Percentiles rank a stretch among this genome's conserved stretches.
Evolutionary conservation across 2,113 vertebrate genomes (phyloP).

Genomic region (Aythya baeri): DNA sequence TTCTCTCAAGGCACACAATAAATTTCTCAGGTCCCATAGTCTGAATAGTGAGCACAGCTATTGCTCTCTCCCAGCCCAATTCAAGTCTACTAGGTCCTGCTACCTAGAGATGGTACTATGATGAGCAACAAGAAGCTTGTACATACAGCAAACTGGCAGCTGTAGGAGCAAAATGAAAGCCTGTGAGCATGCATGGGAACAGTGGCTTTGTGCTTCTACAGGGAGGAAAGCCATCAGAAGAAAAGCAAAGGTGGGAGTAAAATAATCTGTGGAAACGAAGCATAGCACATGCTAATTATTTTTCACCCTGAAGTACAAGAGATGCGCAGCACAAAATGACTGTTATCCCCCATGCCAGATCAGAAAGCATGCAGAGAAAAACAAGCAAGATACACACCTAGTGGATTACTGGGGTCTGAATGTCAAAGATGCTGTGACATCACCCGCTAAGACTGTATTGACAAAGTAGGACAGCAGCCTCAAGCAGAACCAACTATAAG

Average conservation of each 20-base stretch:
- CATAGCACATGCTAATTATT: background rate
- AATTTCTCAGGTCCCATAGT: background rate
- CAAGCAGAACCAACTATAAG: conserved; percentile 69
- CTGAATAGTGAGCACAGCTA: background rate
- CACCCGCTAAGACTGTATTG: conserved; percentile 71
- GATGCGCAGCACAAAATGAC: background rate
- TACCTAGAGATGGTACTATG: background rate
- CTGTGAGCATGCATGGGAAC: background rate
- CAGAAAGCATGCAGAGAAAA: conserved; percentile 53
- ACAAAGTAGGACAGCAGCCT: conserved; percentile 72
- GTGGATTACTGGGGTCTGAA: conserved; percentile 70
- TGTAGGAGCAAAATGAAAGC: background rate
- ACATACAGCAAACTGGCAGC: background rate
- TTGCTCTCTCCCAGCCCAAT: background rate
- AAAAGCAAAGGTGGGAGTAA: conserved; percentile 4
- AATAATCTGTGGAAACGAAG: background rate
- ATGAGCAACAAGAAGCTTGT: background rate
- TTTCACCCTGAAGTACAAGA: background rate
- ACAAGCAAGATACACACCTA: conserved; percentile 83
- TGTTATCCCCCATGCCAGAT: background rate
- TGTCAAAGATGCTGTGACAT: conserved; percentile 84
- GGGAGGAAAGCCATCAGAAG: background rate
- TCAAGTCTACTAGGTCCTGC: background rate
- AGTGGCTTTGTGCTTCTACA: background rate
- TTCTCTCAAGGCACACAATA: background rate